Evolutionary conservation across 1,140 invertebrate species (phyloP), one percentile per base, ranked within the genome.

Genomic region (Sitobion miscanthi): DNA sequence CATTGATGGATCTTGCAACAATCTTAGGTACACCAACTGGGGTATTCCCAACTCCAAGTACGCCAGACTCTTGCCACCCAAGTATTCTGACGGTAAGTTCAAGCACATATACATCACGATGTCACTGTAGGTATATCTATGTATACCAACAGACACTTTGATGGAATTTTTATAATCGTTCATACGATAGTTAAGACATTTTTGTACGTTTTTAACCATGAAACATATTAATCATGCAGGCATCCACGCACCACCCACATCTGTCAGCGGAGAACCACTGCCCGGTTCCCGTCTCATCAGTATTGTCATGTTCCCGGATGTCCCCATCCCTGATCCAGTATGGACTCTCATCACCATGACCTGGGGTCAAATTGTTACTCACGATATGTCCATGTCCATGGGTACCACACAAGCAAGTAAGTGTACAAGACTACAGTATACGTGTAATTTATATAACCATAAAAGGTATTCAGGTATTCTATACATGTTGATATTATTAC

Each of bases 1-100:
- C 4, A 96, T 97, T 90, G 98, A 99, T 95, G 98, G 98, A 0
- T 97, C 97, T 1, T 99, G 98, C 94, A 99, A 98, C 95, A 98
- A 99, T 95, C 94, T 97, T 11, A 94, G 96, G 52, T 96, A 97
- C 94, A 97, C 97, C 0, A 96, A 95, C 0, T 96, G 97, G 96
- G 98, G 98, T 8, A 96, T 96, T 93, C 96, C 98, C 0, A 96
- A 96, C 94, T 97, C 97, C 5, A 96, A 96, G 83, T 97, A 99
- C 94, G 96, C 96, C 23, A 96, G 99, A 93, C 95, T 99, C 1
- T 94, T 99, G 25, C 97, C 97, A 17, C 96, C 98, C 4, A 97
- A 97, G 94, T 98, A 98, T 95, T 96, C 96, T 25, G 98, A 98
- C 95, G 97, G 97, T 97, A 95, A 96, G 90, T 83, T 35, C 23